A percentile compares a stretch with the other conserved stretches of the same genome.
Evolutionary conservation across 2,888 invertebrate genomes (phyloP).

Genomic region (Pemphredon lugubris): DNA sequence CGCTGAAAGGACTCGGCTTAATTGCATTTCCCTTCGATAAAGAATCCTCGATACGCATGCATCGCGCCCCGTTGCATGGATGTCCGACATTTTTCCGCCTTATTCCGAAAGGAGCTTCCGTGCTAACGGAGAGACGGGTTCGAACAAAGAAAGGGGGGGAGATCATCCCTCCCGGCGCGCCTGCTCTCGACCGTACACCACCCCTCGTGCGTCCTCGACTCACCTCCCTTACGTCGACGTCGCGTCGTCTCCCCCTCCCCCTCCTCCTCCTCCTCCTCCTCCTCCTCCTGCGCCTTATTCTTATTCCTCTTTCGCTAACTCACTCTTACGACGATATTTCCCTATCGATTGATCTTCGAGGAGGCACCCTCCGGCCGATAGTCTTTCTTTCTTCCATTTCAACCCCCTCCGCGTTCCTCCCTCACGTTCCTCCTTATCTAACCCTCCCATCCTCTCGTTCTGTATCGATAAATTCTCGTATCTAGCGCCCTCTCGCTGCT

Average conservation of each 20-base stretch:
- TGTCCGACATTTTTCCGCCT: constrained; percentile 18
- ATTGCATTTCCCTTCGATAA: constrained; percentile 13
- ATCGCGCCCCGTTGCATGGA: constrained; percentile 15
- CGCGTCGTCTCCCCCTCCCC: constrained; percentile 21
- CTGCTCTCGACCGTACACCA: constrained; percentile 71
- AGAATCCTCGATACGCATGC: background rate
- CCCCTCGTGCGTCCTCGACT: constrained; percentile 75
- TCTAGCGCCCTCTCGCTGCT: constrained; percentile 35
- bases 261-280: constrained; percentile 26
- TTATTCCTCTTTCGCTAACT: constrained; percentile 63
- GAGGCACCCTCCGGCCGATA: constrained; percentile 60
- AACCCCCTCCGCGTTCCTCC: constrained; percentile 29
- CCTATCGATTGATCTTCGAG: constrained; percentile 79
- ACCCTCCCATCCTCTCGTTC: constrained; percentile 32
- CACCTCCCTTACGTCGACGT: constrained; percentile 19
- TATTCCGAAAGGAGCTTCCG: constrained; percentile 31
- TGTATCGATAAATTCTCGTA: constrained; percentile 44
- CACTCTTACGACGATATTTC: constrained; percentile 77
- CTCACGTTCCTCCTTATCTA: constrained; percentile 16
- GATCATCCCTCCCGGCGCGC: constrained; percentile 50
- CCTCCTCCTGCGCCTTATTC: constrained; percentile 27
- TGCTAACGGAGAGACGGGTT: constrained; percentile 34
- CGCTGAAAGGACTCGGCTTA: background rate
- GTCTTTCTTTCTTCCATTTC: constrained; percentile 47
- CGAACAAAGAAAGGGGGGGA: constrained; percentile 59